phyloP scores from a whole-genome alignment of 2,888 invertebrate genomes.

The Acheta domesticus region DNA sequence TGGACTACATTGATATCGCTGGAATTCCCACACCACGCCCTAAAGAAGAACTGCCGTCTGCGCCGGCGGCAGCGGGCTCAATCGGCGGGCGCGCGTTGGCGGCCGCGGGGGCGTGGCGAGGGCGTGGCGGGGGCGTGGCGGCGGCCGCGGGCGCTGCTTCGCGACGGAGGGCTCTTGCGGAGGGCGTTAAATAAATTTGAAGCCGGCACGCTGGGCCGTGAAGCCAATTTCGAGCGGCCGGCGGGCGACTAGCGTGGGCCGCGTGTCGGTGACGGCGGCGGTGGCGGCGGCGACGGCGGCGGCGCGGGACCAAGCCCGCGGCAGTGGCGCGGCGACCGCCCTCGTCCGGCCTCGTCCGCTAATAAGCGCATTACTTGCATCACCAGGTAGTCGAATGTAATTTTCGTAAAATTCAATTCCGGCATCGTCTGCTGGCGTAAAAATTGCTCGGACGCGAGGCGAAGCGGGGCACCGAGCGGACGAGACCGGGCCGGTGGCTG shows the following conservation, averaged over 20 bases:
- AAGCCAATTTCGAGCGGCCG: not conserved
- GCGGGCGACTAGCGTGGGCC: not conserved
- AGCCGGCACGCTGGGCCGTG: conserved; percentile 18
- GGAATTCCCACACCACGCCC: too few relatives aligned
- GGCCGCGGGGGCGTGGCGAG: not conserved
- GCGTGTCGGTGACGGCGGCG: too few relatives aligned
- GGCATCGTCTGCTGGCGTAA: not conserved
- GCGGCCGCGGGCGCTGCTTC: not conserved
- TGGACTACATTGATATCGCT: too few relatives aligned
- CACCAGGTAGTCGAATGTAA: conserved; percentile 18
- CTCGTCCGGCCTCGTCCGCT: not conserved
- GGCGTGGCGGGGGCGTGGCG: not conserved
- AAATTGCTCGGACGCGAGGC: not conserved
- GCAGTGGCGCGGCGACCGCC: not conserved
- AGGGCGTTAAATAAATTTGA: conserved; percentile 1
- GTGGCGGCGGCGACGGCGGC: not conserved
- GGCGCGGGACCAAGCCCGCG: not conserved
- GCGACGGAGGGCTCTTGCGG: not conserved
- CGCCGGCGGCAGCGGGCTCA: not conserved
- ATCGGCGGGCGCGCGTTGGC: not conserved
- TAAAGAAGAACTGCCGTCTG: not conserved
- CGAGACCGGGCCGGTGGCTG: not conserved
- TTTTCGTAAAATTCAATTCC: conserved; percentile 18
- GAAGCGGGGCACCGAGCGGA: not conserved
- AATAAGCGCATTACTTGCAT: conserved; percentile 18